Evolutionary conservation across 2,797 vertebrate species (phyloP).

Genomic region (Sphaeramia orbicularis): DNA sequence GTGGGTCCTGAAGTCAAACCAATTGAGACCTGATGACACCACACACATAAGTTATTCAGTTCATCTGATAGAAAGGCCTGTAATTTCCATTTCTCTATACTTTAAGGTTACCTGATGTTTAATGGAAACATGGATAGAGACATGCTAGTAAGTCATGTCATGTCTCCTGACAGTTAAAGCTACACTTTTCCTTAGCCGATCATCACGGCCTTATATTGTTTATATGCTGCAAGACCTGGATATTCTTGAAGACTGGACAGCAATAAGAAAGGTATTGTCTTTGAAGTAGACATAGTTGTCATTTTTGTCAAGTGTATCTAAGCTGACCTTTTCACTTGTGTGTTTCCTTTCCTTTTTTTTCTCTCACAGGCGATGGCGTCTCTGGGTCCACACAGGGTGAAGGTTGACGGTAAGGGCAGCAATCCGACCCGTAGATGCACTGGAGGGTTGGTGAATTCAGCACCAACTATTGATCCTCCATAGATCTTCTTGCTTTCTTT

Average conservation of each 20-base stretch:
- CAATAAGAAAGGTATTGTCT: slow-evolving; percentile 93
- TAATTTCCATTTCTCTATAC: no score
- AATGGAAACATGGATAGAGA: no score
- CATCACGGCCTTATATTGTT: slow-evolving; percentile 95
- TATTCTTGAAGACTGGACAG: slow-evolving; percentile 99
- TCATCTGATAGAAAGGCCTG: no score
- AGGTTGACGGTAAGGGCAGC: slow-evolving; percentile 90
- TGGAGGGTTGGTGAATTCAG: slow-evolving; percentile 21
- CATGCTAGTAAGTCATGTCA: neutral
- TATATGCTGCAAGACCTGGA: slow-evolving; percentile 99
- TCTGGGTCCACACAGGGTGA: slow-evolving; percentile 93
- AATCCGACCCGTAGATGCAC: slow-evolving; percentile 38
- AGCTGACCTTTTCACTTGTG: slow-evolving; percentile 37
- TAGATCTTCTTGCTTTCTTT: slow-evolving; percentile 2
- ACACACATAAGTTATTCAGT: no score
- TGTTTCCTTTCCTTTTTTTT: slow-evolving; percentile 12
- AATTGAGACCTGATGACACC: no score
- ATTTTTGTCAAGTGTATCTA: neutral
- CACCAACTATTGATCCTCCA: slow-evolving; percentile 15
- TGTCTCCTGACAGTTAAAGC: neutral
- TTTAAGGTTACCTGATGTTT: no score
- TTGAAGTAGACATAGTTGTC: neutral
- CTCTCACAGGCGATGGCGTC: slow-evolving; percentile 94
- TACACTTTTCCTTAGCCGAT: slow-evolving; percentile 81
- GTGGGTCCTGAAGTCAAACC: no score